Base-by-base conservation (phyloP, 2,797 vertebrate species). In the Pagetopsis macropterus region DNA sequence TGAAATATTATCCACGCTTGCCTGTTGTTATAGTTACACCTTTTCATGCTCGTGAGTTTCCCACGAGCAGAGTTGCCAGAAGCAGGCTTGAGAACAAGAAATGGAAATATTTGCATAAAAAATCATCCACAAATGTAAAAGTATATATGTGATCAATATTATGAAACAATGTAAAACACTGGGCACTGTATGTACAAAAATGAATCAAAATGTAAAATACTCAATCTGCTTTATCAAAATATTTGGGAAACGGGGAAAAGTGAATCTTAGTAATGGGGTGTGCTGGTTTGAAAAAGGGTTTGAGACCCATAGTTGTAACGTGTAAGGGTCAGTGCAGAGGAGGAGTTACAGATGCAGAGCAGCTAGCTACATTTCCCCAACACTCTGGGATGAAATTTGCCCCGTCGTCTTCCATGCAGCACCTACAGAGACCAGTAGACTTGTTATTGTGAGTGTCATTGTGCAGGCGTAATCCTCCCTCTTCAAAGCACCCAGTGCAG, bases 371-470 rank as follows among this genome's bases (percentile, higher is more conserved):
- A 70, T 79, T 65, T 76, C 46, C 45, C 79, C 68, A 48, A 74
- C 83, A 79, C 76, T 65, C 68, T 2, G 27, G 74, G 9, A 62
- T 67, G 62, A 72, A 73, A 50, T 62, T 41, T 12, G 46, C 67
- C 61, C 65, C 8, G 63, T 55, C 94, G 92, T 93, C 94, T 95
- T 92, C 93, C 93, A 85, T 89, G 55, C 93, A 95, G 96, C 96
- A 96, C 93, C 95, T 92, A 92, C 93, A 93, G 95, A 95, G 95
- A 91, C 92, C 92, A 89, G 91, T 91, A 87, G 95, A 94, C 94
- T 96, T 97, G 96, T 98, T 97, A 96, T 97, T 96, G 94, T 92
- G 95, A 95, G 93, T 95, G 89, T 95, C 94, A 93, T 66, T 91
- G 93, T 95, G 93, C 92, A 82, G 84, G 91, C 69, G 89, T 95